Conservation (phyloP, 1,140 invertebrate genomes). For the Lordiphosa clarofinis region DNA sequence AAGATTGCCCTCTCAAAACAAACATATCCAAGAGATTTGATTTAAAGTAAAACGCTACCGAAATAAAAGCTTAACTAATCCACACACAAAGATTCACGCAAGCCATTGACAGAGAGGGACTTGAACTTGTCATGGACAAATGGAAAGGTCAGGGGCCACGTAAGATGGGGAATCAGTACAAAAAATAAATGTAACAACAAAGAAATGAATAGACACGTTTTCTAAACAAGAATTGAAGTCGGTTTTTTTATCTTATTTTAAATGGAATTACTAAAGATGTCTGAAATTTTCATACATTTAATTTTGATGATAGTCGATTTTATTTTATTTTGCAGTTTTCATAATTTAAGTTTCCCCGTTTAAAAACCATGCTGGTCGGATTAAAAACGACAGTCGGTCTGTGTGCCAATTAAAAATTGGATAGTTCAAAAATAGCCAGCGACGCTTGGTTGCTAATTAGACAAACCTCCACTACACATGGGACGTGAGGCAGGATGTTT, state of each 20-base stretch:
- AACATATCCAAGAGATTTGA: slow-evolving; percentile 26
- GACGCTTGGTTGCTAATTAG: slow-evolving; percentile 45
- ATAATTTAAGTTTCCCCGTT: too few relatives aligned
- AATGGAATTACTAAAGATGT: too few relatives aligned
- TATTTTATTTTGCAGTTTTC: not conserved
- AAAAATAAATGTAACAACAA: not conserved
- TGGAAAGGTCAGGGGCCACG: slow-evolving; percentile 30
- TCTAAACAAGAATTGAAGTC: too few relatives aligned
- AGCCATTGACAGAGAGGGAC: slow-evolving; percentile 31
- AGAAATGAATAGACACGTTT: too few relatives aligned
- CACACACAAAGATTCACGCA: slow-evolving; percentile 5
- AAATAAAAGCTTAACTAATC: slow-evolving; percentile 59
- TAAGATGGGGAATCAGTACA: not conserved
- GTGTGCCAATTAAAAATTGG: slow-evolving; percentile 21
- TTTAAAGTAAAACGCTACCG: slow-evolving; percentile 36
- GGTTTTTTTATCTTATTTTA: too few relatives aligned
- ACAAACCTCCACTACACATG: slow-evolving; percentile 16
- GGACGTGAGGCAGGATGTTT: slow-evolving; percentile 62
- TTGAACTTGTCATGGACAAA: slow-evolving; percentile 39
- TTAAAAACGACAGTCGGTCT: slow-evolving; percentile 1
- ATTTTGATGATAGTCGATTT: not conserved
- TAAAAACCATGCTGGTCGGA: slow-evolving; percentile 8
- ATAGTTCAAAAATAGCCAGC: slow-evolving; percentile 10
- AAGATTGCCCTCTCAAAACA: slow-evolving; percentile 24
- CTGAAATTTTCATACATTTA: too few relatives aligned